phyloP scores from a whole-genome alignment of 2,797 vertebrate genomes.

The Diplodus puntazzo region DNA sequence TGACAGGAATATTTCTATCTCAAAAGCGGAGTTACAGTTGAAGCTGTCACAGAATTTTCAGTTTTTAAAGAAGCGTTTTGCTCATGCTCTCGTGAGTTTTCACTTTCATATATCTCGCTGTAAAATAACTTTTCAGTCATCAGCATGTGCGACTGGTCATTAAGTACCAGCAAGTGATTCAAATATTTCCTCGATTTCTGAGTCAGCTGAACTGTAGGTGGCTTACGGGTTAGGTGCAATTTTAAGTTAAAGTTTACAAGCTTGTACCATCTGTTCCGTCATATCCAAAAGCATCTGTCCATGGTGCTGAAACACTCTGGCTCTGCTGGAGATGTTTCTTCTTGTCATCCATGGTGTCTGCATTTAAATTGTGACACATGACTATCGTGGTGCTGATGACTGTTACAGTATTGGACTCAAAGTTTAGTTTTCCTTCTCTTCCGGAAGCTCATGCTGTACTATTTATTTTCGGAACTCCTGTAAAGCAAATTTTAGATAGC shows the following conservation, averaged over 20 bases:
- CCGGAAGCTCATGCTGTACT: no score
- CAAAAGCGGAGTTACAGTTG: accelerated
- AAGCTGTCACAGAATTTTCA: no score
- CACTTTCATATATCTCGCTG: accelerated
- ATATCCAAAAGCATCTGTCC: not conserved
- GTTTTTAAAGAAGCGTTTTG: not conserved
- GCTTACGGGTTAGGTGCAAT: no score
- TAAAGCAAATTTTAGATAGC: no score
- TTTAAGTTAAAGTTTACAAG: no score
- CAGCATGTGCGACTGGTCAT: not conserved
- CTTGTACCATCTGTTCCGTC: not conserved
- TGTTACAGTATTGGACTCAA: no score
- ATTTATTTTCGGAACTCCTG: no score
- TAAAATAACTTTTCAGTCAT: not conserved
- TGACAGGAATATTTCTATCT: not conserved
- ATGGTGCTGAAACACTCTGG: conserved; percentile 1
- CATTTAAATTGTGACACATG: no score
- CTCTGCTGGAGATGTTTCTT: no score
- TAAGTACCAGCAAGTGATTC: not conserved
- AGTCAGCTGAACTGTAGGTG: not conserved
- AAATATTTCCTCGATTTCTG: not conserved
- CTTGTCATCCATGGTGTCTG: no score
- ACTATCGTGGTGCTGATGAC: no score
- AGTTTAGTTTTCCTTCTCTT: no score
- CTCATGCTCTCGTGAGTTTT: not conserved